These are phyloP conservation scores for Heterodera carotae DNA, from an alignment of 1,140 invertebrate genomes.

Conservation along the genomic window DNA sequence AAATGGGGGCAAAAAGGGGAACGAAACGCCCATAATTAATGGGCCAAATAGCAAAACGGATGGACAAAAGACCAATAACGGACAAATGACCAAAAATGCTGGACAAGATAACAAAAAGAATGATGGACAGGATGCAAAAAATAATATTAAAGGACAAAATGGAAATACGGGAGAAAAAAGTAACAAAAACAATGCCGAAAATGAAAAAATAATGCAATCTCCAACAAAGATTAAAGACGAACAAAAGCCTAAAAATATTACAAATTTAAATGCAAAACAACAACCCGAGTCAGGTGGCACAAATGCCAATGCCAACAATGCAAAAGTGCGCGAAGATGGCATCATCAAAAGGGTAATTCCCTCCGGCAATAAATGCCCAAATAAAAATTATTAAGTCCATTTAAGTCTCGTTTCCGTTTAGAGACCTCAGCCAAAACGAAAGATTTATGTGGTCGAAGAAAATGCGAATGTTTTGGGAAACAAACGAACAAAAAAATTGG, in stretches of 20 bases:
- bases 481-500: neutral
- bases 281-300: neutral
- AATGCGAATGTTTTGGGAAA: neutral
- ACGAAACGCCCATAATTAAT: neutral
- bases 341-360: neutral
- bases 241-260: too few species aligned
- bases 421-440: neutral
- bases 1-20: neutral
- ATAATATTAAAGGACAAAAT: neutral
- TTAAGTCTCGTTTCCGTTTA: too few species aligned
- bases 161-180: neutral
- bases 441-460: neutral
- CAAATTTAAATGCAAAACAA: too few species aligned
- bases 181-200: neutral
- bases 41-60: neutral
- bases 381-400: too few species aligned
- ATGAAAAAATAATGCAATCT: neutral
- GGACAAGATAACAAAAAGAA: neutral
- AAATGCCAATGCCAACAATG: neutral
- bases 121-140: neutral
- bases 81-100: too few species aligned
- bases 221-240: too few species aligned
- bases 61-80: neutral
- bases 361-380: too few species aligned
- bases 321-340: neutral